Evolutionary conservation across 2,888 invertebrate species (phyloP).

Genomic region (Caenorhabditis becei): DNA sequence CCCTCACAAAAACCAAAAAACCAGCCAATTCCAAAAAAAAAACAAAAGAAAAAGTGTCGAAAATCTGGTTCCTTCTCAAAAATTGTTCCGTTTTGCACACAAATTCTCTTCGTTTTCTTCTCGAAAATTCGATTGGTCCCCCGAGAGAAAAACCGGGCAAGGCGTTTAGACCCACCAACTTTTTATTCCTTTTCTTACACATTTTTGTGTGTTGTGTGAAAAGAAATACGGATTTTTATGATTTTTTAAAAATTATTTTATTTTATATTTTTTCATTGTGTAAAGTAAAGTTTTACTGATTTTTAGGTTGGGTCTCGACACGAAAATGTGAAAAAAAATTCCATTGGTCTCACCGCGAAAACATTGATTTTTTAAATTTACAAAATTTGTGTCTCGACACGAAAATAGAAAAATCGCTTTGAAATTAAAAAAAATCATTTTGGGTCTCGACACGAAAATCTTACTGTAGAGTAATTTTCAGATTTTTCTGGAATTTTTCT

Average conservation of each 20-base stretch:
- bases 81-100: slow-evolving; percentile 6
- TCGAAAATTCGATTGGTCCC: slow-evolving; percentile 60
- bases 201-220: too few species aligned
- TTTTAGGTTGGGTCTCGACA: neutral
- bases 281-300: neutral
- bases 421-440: too few species aligned
- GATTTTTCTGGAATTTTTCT: too few species aligned
- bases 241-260: slow-evolving; percentile 25
- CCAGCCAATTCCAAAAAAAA: too few species aligned
- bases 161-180: slow-evolving; percentile 9
- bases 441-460: too few species aligned
- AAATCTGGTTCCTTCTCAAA: slow-evolving; percentile 34
- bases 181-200: slow-evolving; percentile 31
- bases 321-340: too few species aligned
- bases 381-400: too few species aligned
- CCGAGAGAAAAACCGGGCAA: slow-evolving; percentile 25
- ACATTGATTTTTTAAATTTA: too few species aligned
- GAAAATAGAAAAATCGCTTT: too few species aligned
- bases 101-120: slow-evolving; percentile 15
- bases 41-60: slow-evolving; percentile 19
- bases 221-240: neutral
- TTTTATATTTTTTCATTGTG: neutral
- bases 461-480: too few species aligned
- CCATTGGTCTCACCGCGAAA: too few species aligned
- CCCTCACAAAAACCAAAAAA: too few species aligned